Base-by-base conservation (phyloP, 2,113 vertebrate genomes). In the Ascaphus truei region DNA sequence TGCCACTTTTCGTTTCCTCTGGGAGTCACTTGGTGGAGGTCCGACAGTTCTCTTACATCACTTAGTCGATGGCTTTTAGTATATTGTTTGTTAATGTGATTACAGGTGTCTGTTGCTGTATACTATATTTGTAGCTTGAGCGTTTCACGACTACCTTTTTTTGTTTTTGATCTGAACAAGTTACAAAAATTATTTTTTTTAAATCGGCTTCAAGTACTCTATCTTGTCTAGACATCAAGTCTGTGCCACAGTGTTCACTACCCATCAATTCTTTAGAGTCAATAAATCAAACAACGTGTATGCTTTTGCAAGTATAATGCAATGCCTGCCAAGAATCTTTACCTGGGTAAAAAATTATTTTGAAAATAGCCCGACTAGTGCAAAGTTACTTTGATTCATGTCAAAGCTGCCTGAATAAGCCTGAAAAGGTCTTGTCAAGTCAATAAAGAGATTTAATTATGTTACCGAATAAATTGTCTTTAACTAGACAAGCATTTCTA, bases 151-250 rank as follows among this genome's bases (percentile, higher is more conserved):
- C 76, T 80, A 72, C 80, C 60, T 75, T 74, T 82, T 80, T 72
- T 77, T n/a, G n/a, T 79, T 18, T 76, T 77, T 72, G 63, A 76
- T 60, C 60, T 80, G 74, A 29, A n/a, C 1, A 29, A 79, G 79
- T 72, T 67, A 71, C 20, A 18, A 62, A 34, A 57, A 68, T 81
- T 83, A n/a, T n/a, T n/a, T n/a, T 76, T 79, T 83, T 71, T 84
- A 77, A 69, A 74, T 1, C 12, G 45, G 34, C 56, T 15, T 58
- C 25, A 82, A 58, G 43, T 52, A 30, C 66, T 74, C 77, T 85
- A 89, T 92, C 91, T 92, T 86, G 89, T 90, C 89, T 92, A 88
- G 91, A 90, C 90, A 92, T 92, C 90, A 86, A 61, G 83, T 80
- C 80, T 84, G 51, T 79, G 72, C 39, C 66, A 51, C 41, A 75